These are phyloP conservation scores for Enteromius afrohamiltoni DNA, from an alignment of 2,797 vertebrate genomes.

Conservation along the genomic window DNA sequence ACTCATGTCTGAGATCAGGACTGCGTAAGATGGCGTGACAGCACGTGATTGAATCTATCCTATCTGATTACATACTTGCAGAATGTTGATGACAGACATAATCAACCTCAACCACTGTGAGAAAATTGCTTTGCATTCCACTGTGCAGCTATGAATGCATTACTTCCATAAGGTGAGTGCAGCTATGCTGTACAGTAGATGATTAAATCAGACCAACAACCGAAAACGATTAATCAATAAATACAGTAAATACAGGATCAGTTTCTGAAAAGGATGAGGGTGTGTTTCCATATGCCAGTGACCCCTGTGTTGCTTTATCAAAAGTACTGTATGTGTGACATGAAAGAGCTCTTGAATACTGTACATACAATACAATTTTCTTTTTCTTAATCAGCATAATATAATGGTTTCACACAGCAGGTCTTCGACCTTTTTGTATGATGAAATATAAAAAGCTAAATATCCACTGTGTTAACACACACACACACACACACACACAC, in stretches of 20 bases:
- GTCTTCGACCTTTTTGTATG: constrained; percentile 14
- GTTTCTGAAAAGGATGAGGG: neutral
- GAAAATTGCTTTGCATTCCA: constrained; percentile 39
- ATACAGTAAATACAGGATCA: no score
- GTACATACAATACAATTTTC: neutral
- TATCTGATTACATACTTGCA: constrained; percentile 56
- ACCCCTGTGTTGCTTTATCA: neutral
- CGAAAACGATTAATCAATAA: constrained; percentile 20
- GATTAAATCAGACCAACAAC: constrained; percentile 23
- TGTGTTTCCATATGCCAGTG: neutral
- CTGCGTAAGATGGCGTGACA: constrained; percentile 50
- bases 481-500: no score
- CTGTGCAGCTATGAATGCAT: constrained; percentile 37
- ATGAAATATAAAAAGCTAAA: constrained; percentile 22
- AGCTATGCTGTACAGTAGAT: constrained; percentile 20
- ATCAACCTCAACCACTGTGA: constrained; percentile 50
- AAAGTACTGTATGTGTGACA: neutral
- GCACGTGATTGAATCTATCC: constrained; percentile 61
- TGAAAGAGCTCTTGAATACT: no score
- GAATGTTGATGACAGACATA: constrained; percentile 50
- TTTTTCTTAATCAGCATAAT: neutral
- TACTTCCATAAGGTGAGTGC: constrained; percentile 10
- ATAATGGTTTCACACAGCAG: constrained; percentile 5
- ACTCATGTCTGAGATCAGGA: constrained; percentile 47
- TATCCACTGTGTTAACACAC: neutral